Evolutionary conservation across 1,140 invertebrate species (phyloP).

Genomic region (Charaxes varanes): DNA sequence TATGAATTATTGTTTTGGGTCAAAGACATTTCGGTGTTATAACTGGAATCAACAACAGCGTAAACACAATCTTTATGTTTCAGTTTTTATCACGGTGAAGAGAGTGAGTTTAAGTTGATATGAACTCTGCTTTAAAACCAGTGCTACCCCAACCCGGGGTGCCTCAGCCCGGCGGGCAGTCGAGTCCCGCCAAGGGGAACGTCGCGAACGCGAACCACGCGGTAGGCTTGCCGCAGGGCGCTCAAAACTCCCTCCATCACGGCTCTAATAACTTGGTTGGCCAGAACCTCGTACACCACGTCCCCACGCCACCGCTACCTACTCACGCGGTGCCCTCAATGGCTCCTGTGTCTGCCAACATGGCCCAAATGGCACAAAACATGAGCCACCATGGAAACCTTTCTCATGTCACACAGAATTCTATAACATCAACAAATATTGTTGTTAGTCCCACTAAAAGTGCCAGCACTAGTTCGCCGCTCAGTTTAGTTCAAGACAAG

Average conservation of each 20-base stretch:
- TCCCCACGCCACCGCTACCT: constrained; percentile 33
- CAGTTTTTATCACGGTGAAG: constrained; percentile 40
- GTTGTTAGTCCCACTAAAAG: constrained; percentile 50
- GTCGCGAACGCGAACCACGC: constrained; percentile 52
- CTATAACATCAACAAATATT: constrained; percentile 32
- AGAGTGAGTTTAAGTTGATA: constrained; percentile 44
- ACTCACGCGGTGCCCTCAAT: constrained; percentile 54
- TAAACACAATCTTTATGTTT: constrained; percentile 55
- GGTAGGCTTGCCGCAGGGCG: constrained; percentile 52
- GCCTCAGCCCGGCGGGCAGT: constrained; percentile 58
- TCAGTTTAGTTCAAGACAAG: constrained; percentile 63
- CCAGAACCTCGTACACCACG: constrained; percentile 56
- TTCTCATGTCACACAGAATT: constrained; percentile 52
- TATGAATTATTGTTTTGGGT: constrained; percentile 72
- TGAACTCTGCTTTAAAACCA: constrained; percentile 76
- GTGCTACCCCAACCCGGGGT: constrained; percentile 66
- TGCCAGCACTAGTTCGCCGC: constrained; percentile 44
- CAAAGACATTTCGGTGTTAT: constrained; percentile 64
- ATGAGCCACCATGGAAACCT: constrained; percentile 70
- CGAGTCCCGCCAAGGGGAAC: constrained; percentile 60
- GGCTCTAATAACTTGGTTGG: constrained; percentile 48
- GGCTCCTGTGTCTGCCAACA: constrained; percentile 61
- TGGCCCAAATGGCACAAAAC: constrained; percentile 67
- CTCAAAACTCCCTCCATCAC: constrained; percentile 53
- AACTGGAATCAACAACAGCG: constrained; percentile 45